These are phyloP conservation scores for Dendronephthya gigantea DNA, from an alignment of 64 coral and sea anemone species.

Conservation along the genomic window DNA sequence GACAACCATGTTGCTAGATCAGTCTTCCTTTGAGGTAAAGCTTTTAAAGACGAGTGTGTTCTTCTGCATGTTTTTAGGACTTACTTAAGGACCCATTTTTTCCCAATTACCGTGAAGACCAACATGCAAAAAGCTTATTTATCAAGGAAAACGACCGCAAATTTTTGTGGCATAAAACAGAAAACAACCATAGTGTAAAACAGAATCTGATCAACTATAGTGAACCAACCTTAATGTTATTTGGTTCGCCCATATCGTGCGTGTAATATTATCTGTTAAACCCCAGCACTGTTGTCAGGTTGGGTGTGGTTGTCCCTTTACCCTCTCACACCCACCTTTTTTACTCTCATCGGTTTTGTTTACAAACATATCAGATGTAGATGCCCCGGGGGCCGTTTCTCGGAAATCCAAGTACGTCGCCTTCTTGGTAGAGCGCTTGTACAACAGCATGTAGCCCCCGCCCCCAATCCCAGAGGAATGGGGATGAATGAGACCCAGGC, in stretches of 20 bases:
- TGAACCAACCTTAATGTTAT: no score
- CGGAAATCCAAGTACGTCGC: slow-evolving; percentile 42
- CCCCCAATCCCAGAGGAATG: slow-evolving; percentile 41
- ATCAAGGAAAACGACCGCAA: no score
- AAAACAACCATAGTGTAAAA: no score
- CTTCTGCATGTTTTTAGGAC: not conserved
- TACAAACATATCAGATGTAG: slow-evolving; percentile 38
- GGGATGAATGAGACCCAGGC: slow-evolving; percentile 36
- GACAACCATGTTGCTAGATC: not conserved
- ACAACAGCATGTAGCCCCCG: slow-evolving; percentile 53
- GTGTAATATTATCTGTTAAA: no score
- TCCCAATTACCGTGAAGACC: no score
- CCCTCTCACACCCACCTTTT: slow-evolving; percentile 1
- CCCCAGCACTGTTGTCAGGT: not conserved
- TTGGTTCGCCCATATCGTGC: not conserved
- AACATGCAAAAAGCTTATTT: no score
- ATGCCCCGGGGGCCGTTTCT: slow-evolving; percentile 31
- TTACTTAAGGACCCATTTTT: no score
- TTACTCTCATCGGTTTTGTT: not conserved
- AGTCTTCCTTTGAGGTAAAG: no score
- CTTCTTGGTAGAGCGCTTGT: slow-evolving; percentile 2
- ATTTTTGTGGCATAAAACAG: no score
- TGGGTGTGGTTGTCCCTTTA: not conserved
- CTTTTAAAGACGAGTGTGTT: not conserved
- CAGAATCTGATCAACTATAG: no score